Conservation (phyloP, 92 coral and sea anemone species). For the Palythoa heliodiscus region DNA sequence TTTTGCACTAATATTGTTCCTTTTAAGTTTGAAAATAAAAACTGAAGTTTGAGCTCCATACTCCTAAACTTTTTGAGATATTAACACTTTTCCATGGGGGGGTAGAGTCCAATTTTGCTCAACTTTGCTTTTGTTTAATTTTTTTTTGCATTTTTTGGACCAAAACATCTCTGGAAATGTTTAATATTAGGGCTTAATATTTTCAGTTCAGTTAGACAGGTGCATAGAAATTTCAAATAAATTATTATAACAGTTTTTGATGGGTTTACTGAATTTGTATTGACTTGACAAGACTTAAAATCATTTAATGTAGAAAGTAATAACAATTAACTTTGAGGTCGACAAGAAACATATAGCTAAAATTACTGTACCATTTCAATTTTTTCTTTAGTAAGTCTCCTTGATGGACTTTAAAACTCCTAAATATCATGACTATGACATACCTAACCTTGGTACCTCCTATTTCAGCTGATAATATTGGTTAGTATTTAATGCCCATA, state of each 20-base stretch:
- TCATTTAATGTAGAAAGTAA: conserved; percentile 5
- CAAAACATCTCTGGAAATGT: background rate
- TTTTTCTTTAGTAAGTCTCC: no score
- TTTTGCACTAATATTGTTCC: no score
- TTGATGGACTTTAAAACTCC: conserved; percentile 7
- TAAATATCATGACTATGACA: background rate
- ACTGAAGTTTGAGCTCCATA: no score
- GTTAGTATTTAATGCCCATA: no score
- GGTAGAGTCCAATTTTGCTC: conserved; percentile 14
- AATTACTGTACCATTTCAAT: no score
- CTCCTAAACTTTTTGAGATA: no score
- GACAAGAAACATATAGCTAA: conserved; percentile 3
- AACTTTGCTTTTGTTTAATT: background rate
- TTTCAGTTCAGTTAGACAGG: background rate
- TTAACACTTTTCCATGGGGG: background rate
- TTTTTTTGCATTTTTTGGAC: conserved; percentile 2
- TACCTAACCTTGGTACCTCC: no score
- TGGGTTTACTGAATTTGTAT: conserved; percentile 13
- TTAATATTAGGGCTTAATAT: background rate
- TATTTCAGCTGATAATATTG: no score
- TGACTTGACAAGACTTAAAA: no score
- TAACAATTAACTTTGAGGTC: background rate
- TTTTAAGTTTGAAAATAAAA: no score
- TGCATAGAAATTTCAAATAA: conserved; percentile 4
- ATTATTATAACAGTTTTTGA: conserved; percentile 1